phyloP scores from a whole-genome alignment of 2,113 vertebrate genomes.

The Carassius carassius region DNA sequence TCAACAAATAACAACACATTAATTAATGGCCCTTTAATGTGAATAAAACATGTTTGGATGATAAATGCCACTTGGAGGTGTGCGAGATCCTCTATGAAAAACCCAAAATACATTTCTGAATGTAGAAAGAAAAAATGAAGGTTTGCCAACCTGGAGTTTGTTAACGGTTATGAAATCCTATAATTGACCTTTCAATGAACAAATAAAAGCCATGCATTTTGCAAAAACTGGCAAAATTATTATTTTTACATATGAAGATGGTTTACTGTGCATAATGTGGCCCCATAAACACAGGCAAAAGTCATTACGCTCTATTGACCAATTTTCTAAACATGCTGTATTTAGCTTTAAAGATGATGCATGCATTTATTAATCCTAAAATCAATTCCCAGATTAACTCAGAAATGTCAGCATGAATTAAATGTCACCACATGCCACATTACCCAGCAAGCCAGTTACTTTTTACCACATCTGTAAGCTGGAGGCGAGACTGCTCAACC shows the following conservation, averaged over 20 bases:
- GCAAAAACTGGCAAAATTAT: neutral
- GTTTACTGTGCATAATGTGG: neutral
- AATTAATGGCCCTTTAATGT: neutral
- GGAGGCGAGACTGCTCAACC: neutral
- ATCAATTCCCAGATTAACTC: neutral
- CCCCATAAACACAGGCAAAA: neutral
- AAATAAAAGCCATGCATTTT: neutral
- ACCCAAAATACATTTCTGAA: neutral
- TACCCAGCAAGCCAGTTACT: neutral
- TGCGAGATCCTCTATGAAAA: slow-evolving; percentile 10
- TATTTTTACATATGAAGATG: neutral
- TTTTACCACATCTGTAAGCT: neutral
- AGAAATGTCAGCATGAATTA: neutral
- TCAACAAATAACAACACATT: neutral
- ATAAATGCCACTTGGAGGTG: neutral
- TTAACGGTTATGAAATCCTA: neutral
- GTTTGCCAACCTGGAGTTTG: neutral
- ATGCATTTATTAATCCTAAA: neutral
- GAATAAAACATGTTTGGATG: neutral
- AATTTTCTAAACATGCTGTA: neutral
- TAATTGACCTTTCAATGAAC: neutral
- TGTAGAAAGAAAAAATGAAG: neutral
- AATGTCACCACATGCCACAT: neutral
- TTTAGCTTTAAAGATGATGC: neutral
- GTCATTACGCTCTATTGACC: neutral